Base-by-base conservation (phyloP, 2,797 vertebrate species). In the Helostoma temminkii region DNA sequence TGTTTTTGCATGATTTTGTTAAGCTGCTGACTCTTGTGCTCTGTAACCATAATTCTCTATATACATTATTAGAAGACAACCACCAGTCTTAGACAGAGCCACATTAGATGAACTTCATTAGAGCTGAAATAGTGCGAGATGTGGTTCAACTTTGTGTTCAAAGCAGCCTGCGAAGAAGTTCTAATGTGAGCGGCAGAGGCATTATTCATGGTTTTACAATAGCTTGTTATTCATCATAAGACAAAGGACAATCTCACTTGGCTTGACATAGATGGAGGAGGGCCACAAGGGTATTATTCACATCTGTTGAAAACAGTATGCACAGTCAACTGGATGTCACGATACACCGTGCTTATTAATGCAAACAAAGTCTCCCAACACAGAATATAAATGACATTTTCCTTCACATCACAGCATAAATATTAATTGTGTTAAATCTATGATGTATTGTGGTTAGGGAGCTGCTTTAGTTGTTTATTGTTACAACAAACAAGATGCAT, bases 201-300 rank as follows among this genome's bases (percentile, higher is more conserved):
- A 92, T 92, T 89, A 90, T 90, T 93, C 88, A 92, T 89, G 84
- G 81, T 84, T 71, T 77, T 81, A 86, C 90, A 90, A 88, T 87
- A 76, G 88, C 82, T 88, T 87, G 88, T 88, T 88, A 90, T 93
- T 92, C 91, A 93, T 93, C 87, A 93, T 85, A 89, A 93, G 91
- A 93, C 91, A 91, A 89, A 93, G 80, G 86, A 89, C 87, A 86
- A 90, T 90, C 89, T 91, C 84, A 81, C 81, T 81, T 74, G 66
- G 82, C 66, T 77, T 89, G 92, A 92, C 92, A 81, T 88, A 93
- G 91, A 93, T 89, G 88, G 91, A 93, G 78, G 89, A 89, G 85
- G 83, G 87, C 88, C 87, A 89, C 83, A 0, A 75, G 88, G 87
- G 88, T 86, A 93, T 93, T 91, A 90, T 81, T 93, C 91, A 93